phyloP scores from a whole-genome alignment of 2,113 vertebrate species.

The western clawed frog (Xenopus tropicalis) region DNA sequence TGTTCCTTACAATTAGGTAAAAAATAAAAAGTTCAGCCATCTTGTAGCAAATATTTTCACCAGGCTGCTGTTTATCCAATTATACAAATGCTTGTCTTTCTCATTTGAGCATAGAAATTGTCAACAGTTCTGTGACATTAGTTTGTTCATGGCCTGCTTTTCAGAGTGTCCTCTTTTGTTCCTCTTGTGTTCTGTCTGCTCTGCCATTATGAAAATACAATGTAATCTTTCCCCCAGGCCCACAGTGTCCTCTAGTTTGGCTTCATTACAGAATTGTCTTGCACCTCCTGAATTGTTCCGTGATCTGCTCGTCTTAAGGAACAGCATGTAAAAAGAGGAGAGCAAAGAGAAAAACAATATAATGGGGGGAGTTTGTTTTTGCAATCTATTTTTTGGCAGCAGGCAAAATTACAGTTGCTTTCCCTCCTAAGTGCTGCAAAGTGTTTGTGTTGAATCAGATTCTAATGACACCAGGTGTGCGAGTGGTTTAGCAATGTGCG shows the following conservation, averaged over 20 bases:
- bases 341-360: neutral
- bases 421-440: conserved; percentile 55
- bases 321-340: conserved; percentile 1
- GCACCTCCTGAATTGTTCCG: neutral
- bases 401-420: conserved; percentile 57
- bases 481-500: conserved; percentile 49
- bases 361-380: conserved; percentile 42
- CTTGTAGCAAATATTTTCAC: neutral
- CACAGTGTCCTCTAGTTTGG: neutral
- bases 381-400: conserved; percentile 56
- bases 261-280: neutral
- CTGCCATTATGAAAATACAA: neutral
- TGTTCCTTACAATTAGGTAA: too few species aligned
- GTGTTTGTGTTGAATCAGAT: conserved; percentile 52
- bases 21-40: neutral
- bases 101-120: neutral
- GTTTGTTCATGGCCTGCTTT: neutral
- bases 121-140: neutral
- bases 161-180: neutral
- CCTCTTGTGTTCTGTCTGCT: neutral
- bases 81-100: neutral
- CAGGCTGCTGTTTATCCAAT: neutral
- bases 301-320: neutral
- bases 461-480: conserved; percentile 47
- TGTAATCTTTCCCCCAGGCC: neutral